These are phyloP conservation scores for Gymnosoma rotundatum DNA, from an alignment of 2,888 invertebrate species.

Conservation along the genomic window DNA sequence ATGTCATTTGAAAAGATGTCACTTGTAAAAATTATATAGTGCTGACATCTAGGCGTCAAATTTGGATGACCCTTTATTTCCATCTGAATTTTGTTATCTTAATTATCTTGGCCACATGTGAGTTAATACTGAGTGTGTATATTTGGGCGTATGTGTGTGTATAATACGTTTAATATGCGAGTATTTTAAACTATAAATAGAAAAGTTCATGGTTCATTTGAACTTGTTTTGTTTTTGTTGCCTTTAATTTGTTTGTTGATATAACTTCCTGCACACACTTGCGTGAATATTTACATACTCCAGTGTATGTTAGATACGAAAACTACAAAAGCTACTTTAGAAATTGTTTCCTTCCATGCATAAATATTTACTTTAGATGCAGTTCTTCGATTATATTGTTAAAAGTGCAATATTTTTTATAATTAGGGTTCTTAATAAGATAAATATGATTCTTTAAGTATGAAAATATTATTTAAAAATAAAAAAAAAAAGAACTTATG, in stretches of 20 bases:
- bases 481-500: no score
- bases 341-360: slow-evolving; percentile 53
- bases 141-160: neutral
- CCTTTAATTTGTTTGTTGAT: slow-evolving; percentile 22
- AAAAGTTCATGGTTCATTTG: slow-evolving; percentile 50
- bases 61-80: no score
- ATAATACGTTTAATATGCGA: no score
- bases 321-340: slow-evolving; percentile 48
- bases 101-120: slow-evolving; percentile 10
- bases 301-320: slow-evolving; percentile 10
- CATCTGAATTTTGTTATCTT: slow-evolving; percentile 37
- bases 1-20: no score
- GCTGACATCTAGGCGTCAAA: no score
- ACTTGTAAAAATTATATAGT: no score
- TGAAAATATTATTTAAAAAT: neutral
- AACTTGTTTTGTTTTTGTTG: slow-evolving; percentile 29
- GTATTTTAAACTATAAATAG: slow-evolving; percentile 15
- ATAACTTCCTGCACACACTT: neutral
- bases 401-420: slow-evolving; percentile 27
- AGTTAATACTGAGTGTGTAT: slow-evolving; percentile 38
- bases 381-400: slow-evolving; percentile 7
- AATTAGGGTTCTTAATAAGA: neutral
- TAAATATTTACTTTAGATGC: neutral
- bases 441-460: slow-evolving; percentile 1
- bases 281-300: neutral